Base-by-base conservation (phyloP, 2,113 vertebrate species). In the Gorsachius goisagi region DNA sequence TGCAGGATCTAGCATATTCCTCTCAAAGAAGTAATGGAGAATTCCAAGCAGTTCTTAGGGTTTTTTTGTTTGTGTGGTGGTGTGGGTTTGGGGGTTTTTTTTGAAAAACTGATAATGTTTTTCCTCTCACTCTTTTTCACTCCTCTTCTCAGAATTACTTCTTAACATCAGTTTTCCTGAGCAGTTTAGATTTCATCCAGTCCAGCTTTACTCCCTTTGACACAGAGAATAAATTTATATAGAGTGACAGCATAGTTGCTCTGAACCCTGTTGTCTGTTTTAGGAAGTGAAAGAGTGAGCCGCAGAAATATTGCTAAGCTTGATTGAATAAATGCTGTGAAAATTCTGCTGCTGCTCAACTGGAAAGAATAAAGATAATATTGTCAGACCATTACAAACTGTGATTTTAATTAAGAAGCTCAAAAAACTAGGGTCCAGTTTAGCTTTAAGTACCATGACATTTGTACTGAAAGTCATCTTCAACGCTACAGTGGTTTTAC, bases 401-500 rank as follows among this genome's bases (percentile, higher is more conserved):
- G 91, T 96, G 96, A 98, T 98, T 98, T 98, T 98, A 98, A 98
- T 98, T 98, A 98, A 98, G 98, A 97, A 98, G 97, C 98, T 98
- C 95, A 98, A 98, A 97, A 98, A 98, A 97, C 97, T 98, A 98
- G 97, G 94, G 98, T 98, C 97, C 91, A 85, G 97, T 98, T 98
- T 98, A 98, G 96, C 98, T 98, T 97, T 98, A 98, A 98, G 98
- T 98, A 98, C 98, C 97, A 93, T 98, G 98, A 98, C 98, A 98
- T 98, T 98, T 98, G 98, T 98, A 97, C 98, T 98, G 98, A 98
- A 98, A 98, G 98, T 98, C 98, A 98, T 98, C 97, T 97, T 98
- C 97, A 98, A 98, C 97, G 98, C 98, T 98, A 98, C 97, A 97
- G 95, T 98, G 97, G 88, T 98, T 98, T 98, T 98, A 98, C 98